Conservation (phyloP, 2,888 invertebrate species). For the Toxonevra muliebris region DNA sequence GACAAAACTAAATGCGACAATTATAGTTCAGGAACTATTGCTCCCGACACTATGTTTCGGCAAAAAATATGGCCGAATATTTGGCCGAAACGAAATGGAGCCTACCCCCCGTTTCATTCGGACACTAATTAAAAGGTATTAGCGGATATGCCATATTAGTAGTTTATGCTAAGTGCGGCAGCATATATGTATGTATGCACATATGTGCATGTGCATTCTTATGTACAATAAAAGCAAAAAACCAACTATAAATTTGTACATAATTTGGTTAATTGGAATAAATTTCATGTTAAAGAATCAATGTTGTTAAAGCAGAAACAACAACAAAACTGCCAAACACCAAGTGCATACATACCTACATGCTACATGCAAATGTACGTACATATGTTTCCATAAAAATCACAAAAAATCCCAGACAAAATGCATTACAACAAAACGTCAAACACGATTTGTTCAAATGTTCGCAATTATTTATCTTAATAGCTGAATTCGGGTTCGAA, state of each 20-base stretch:
- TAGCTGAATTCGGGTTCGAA: conserved; percentile 18
- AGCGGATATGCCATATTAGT: conserved; percentile 3
- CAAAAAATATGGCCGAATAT: no score
- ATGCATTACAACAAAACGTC: conserved; percentile 43
- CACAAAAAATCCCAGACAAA: background rate
- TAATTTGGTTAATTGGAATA: conserved; percentile 58
- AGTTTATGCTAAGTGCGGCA: no score
- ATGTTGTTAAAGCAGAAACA: conserved; percentile 19
- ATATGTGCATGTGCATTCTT: conserved; percentile 23
- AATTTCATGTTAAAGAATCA: conserved; percentile 54
- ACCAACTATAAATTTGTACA: conserved; percentile 57
- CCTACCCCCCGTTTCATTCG: no score
- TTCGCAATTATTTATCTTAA: conserved; percentile 60
- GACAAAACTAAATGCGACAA: no score
- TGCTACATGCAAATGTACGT: background rate
- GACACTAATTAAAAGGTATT: no score
- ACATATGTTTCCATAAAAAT: background rate
- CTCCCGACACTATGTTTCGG: no score
- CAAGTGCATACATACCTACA: background rate
- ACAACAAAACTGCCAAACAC: conserved; percentile 33
- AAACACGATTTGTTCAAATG: conserved; percentile 62
- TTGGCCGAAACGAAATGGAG: no score
- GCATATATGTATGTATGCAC: conserved; percentile 9
- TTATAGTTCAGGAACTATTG: no score
- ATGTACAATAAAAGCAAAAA: no score